These are phyloP conservation scores for Nematostella vectensis DNA, from an alignment of 92 coral and sea anemone species.

Conservation along the genomic window DNA sequence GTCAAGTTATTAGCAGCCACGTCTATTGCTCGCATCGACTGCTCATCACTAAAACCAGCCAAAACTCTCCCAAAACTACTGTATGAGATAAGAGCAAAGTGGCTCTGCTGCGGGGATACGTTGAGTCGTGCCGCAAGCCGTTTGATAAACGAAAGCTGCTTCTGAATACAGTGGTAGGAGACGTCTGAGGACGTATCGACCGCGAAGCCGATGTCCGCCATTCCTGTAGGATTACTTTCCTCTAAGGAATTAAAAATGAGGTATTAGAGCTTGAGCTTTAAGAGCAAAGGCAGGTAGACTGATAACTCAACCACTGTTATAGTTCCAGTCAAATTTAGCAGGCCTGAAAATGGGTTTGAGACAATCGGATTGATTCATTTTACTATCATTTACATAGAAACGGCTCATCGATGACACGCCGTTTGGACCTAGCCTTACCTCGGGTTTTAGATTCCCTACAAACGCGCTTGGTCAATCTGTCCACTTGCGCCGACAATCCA, in stretches of 20 bases:
- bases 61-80: conserved; percentile 15
- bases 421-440: neutral
- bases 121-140: conserved; percentile 31
- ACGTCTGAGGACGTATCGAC: conserved; percentile 48
- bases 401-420: neutral
- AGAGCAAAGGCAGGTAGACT: too few species aligned
- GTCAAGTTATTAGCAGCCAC: conserved; percentile 18
- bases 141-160: conserved; percentile 31
- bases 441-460: neutral
- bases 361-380: too few species aligned
- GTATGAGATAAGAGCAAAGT: conserved; percentile 33
- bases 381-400: too few species aligned
- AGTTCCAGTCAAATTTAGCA: too few species aligned
- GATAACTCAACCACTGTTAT: too few species aligned
- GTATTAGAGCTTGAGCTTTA: too few species aligned
- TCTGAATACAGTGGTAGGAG: conserved; percentile 9
- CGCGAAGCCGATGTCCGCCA: conserved; percentile 46
- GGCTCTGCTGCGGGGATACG: conserved; percentile 27
- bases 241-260: too few species aligned
- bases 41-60: conserved; percentile 21
- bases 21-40: conserved; percentile 3
- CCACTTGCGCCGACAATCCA: neutral
- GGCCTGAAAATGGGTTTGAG: too few species aligned
- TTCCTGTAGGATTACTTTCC: too few species aligned
- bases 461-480: neutral